Evolutionary conservation across 2,797 vertebrate species (phyloP), one percentile per base, ranked within the genome.

Genomic region (Anisognathus igniventris): DNA sequence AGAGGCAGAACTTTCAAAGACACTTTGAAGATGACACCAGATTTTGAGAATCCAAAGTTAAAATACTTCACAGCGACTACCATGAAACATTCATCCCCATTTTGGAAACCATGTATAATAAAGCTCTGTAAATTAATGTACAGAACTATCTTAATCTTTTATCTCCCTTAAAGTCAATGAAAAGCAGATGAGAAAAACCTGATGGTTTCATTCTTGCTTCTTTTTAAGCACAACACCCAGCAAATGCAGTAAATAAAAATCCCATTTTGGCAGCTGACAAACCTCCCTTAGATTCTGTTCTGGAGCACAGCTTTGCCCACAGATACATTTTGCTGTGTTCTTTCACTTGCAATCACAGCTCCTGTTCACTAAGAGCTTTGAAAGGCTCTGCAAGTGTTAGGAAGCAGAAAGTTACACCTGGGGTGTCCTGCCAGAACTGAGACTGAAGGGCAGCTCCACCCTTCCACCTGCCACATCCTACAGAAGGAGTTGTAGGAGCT

Each of bases 391-490:
- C 9, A 37, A 76, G 13, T 18, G 44, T 51, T 9, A 18, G 65
- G 47, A 70, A 58, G 30, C 39, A 56, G 2, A 4, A 80, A 37
- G 18, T 28, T 65, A 30, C 31, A 21, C 62, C 17, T 9, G 48
- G 24, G 28, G 31, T 58, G 27, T 74, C 65, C 58, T 35, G n/a
- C 4, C 42, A 61, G 51, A 51, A 37, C 5, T 61, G 62, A 53
- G 60, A 3, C 23, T 39, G 73, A 58, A 77, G 60, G 40, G 42
- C 28, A 83, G 58, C 50, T 39, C n/a, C 54, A 12, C 9, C n/a
- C 12, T 27, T 14, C 57, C 30, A 1, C 1, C 22, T 13, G 62
- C 57, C 57, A 28, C 0, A 0, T 44, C 45, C 58, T 14, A 1
- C 3, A n/a, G 5, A 6, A 83, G 54, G 53, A 54, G 3, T 7